Evolutionary conservation across 2,797 vertebrate genomes (phyloP).

Genomic region (Coracias cyanogaster): DNA sequence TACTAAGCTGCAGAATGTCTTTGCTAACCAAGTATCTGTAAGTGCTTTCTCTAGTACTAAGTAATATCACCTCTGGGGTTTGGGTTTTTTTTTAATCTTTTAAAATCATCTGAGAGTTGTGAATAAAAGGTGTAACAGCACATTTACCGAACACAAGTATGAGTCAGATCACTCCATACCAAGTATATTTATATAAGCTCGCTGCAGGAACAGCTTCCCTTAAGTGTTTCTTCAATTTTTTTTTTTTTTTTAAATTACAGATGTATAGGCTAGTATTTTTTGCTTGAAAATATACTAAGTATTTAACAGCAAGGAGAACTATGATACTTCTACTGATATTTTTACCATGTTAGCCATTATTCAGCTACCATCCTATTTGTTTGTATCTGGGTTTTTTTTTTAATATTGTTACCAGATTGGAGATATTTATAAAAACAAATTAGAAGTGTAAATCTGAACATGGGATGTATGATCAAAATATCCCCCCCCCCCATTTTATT

Average conservation of each 20-base stretch:
- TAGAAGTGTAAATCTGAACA: not conserved
- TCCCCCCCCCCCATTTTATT: not conserved
- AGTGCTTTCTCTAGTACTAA: slow-evolving; percentile 3
- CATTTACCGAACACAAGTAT: not conserved
- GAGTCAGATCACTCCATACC: not conserved
- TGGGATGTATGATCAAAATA: not conserved
- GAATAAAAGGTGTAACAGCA: not conserved
- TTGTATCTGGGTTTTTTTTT: rapidly evolving
- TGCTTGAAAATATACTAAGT: not conserved
- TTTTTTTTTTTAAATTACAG: not conserved
- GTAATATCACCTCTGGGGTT: not conserved
- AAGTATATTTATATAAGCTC: not conserved
- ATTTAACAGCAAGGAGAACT: not conserved
- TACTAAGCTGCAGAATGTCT: not conserved
- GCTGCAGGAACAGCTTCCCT: not conserved
- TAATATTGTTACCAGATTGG: not conserved
- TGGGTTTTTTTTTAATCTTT: not conserved
- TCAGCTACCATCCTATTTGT: not conserved
- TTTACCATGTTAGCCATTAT: not conserved
- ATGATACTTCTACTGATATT: not conserved
- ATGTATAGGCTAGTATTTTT: not conserved
- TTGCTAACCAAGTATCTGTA: not conserved
- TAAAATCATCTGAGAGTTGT: not conserved
- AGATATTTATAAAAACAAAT: not conserved
- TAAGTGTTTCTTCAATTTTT: not conserved